phyloP scores from a whole-genome alignment of 2,888 invertebrate species.

The Drosophila siamana region DNA sequence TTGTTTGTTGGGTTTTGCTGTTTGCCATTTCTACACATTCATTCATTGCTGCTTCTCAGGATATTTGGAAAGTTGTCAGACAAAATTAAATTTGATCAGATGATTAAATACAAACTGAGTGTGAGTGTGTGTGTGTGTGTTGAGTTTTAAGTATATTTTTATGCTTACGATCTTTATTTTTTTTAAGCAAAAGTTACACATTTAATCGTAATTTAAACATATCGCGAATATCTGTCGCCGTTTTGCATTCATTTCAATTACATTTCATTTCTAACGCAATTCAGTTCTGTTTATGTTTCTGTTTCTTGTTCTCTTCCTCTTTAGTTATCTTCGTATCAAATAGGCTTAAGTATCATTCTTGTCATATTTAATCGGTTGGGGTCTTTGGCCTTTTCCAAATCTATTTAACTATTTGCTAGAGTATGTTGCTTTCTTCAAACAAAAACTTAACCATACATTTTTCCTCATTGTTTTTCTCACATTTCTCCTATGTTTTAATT shows the following conservation, averaged over 20 bases:
- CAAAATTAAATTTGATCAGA: conserved; percentile 23
- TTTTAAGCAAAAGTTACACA: conserved; percentile 61
- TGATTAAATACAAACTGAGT: conserved; percentile 33
- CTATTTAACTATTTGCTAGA: conserved; percentile 56
- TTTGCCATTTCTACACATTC: conserved; percentile 33
- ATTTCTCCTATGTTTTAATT: conserved; percentile 16
- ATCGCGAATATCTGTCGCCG: conserved; percentile 43
- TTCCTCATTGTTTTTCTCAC: neutral
- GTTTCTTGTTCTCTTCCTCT: conserved; percentile 27
- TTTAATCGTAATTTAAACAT: conserved; percentile 59
- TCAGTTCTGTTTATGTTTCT: conserved; percentile 62
- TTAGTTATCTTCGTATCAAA: conserved; percentile 37
- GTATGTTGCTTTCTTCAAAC: conserved; percentile 46
- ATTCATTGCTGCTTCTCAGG: conserved; percentile 29
- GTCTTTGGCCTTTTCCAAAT: conserved; percentile 48
- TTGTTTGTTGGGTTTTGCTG: conserved; percentile 15
- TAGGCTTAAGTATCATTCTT: conserved; percentile 57
- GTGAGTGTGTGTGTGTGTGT: conserved; percentile 3
- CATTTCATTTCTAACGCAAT: conserved; percentile 45
- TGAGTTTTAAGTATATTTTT: conserved; percentile 29
- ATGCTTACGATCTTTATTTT: conserved; percentile 65
- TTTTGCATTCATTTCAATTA: conserved; percentile 30
- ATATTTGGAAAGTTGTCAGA: conserved; percentile 16
- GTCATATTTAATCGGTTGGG: conserved; percentile 38
- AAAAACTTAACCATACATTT: conserved; percentile 62